Percentiles rank a stretch among this genome's conserved stretches.
phyloP scores from a whole-genome alignment of 92 coral and sea anemone species.

The Phenganax subtilis region DNA sequence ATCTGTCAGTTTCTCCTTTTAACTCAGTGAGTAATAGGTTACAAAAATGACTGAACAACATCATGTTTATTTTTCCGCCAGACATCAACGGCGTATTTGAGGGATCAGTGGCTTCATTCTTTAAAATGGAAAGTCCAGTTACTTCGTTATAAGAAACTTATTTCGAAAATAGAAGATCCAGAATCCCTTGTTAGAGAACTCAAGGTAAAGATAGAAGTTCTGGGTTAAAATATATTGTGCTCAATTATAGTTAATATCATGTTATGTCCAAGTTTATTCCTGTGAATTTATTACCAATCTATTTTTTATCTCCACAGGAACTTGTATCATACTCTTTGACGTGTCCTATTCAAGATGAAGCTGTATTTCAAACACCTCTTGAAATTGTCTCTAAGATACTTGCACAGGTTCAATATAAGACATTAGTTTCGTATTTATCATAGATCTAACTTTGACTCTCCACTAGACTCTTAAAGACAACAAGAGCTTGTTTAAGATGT shows the following conservation, averaged over 20 bases:
- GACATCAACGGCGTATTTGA: slow-evolving; percentile 92
- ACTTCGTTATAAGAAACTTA: slow-evolving; percentile 86
- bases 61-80: slow-evolving; percentile 18
- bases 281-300: neutral
- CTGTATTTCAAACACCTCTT: slow-evolving; percentile 88
- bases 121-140: slow-evolving; percentile 97
- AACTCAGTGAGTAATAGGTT: neutral
- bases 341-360: slow-evolving; percentile 99
- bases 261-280: too few relatives aligned
- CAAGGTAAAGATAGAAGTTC: slow-evolving; percentile 50
- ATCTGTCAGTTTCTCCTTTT: neutral
- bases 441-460: neutral
- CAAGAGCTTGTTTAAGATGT: too few relatives aligned
- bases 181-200: slow-evolving; percentile 88
- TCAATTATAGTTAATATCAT: too few relatives aligned
- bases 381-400: slow-evolving; percentile 92
- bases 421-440: neutral
- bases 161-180: slow-evolving; percentile 93
- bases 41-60: neutral
- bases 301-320: slow-evolving; percentile 53
- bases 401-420: slow-evolving; percentile 60
- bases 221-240: too few relatives aligned
- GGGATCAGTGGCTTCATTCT: slow-evolving; percentile 98
- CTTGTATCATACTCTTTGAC: slow-evolving; percentile 88
- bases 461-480: neutral